Conservation (phyloP, 2,797 vertebrate species). For the Peromyscus attwateri region DNA sequence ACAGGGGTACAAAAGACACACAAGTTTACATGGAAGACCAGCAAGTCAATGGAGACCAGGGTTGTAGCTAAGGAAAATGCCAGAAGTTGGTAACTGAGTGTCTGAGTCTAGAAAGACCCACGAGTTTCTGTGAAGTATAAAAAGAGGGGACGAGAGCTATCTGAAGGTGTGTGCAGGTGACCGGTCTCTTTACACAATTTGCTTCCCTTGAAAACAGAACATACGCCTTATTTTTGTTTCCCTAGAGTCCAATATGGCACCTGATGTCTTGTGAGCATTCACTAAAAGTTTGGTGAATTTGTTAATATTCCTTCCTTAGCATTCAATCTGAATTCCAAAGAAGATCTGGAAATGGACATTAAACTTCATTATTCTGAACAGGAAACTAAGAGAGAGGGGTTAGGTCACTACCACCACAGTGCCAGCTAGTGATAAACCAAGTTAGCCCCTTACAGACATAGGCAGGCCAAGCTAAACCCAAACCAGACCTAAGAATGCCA, state of each 20-base stretch:
- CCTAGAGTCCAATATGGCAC: background rate
- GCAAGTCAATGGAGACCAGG: background rate
- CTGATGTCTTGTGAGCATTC: background rate
- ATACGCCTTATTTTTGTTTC: background rate
- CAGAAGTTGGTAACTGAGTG: background rate
- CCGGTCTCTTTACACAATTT: background rate
- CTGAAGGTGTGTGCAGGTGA: background rate
- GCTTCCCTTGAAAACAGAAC: background rate
- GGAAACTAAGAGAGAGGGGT: slow-evolving; percentile 6
- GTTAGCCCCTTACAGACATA: background rate
- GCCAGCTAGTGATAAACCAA: background rate
- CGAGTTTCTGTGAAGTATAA: background rate
- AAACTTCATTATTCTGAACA: slow-evolving; percentile 10
- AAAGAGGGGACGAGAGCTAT: background rate
- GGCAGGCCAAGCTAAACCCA: slow-evolving; percentile 16
- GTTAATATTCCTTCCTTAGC: background rate
- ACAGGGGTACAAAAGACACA: background rate
- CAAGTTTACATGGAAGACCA: background rate
- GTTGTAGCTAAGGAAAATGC: background rate
- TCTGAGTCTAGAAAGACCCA: slow-evolving; percentile 3
- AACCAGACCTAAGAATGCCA: background rate
- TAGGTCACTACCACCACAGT: background rate
- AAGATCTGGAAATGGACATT: background rate
- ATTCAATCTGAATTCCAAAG: background rate
- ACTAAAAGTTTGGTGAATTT: background rate